Base-by-base conservation (phyloP, 2,888 invertebrate genomes). In the Nomada ruficornis region DNA sequence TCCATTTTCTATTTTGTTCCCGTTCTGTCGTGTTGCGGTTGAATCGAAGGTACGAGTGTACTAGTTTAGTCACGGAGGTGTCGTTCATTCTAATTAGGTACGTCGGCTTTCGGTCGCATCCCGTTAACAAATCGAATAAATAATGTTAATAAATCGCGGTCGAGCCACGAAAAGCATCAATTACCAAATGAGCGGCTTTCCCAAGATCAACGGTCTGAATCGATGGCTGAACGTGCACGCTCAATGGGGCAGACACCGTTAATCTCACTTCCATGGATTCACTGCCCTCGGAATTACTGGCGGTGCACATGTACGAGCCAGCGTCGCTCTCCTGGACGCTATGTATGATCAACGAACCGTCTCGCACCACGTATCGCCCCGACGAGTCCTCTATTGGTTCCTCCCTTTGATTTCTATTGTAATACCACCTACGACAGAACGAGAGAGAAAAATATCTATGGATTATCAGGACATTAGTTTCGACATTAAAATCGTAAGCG, bases 221-320 rank as follows among this genome's bases (percentile, higher is more conserved):
- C 69, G 91, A 89, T 15, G 94, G 94, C 65, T 94, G 94, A 29
- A 94, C 92, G 88, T 93, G 94, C 79, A 94, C 93, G 80, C 91
- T 92, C 57, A 94, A 89, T 15, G 94, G 91, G 26, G 94, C 93
- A 50, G 93, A 93, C 76, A 94, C 94, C 23, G 94, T 94, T 77
- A 95, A 89, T 86, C 95, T 94, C 57, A 95, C 94, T 92, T 95
- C 95, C 74, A 95, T 91, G 20, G 94, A 94, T 90, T 95, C 95
- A 85, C 94, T 95, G 50, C 95, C 95, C 85, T 95, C 95, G 7
- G 94, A 93, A 87, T 95, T 95, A 74, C 94, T 95, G 29, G 95
- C 95, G 23, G 95, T 95, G 90, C 95, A 95, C 86, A 94, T 94
- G 89, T 95, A 95, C 13, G 94, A 93, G 0, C 95, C 95, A 64